Evolutionary conservation across 2,888 invertebrate genomes (phyloP).

Genomic region (Falcaria lacertinaria): DNA sequence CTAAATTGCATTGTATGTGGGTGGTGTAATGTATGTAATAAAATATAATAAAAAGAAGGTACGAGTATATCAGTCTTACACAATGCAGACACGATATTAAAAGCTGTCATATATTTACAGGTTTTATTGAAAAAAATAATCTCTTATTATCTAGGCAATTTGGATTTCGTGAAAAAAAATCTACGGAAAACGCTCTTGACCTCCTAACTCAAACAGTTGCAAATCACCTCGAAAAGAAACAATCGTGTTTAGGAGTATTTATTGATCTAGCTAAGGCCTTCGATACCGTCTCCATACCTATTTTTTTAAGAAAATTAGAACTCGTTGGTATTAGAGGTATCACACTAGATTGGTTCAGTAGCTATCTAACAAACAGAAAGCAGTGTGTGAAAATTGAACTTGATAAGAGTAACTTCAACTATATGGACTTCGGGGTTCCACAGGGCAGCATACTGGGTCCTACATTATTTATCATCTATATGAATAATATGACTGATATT

Average conservation of each 20-base stretch:
- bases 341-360: conserved; percentile 5
- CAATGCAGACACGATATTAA: too few relatives aligned
- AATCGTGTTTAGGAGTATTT: background rate
- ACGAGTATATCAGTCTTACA: too few relatives aligned
- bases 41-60: too few relatives aligned
- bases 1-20: too few relatives aligned
- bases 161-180: conserved; percentile 7
- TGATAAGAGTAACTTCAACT: background rate
- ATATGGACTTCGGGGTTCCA: conserved; percentile 8
- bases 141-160: conserved; percentile 1
- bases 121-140: conserved; percentile 4
- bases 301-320: conserved; percentile 10
- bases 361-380: conserved; percentile 6
- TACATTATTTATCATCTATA: conserved; percentile 6
- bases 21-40: too few relatives aligned
- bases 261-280: conserved; percentile 7
- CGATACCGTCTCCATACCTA: too few relatives aligned
- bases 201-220: background rate
- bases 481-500: conserved; percentile 9
- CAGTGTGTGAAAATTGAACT: conserved; percentile 7
- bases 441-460: conserved; percentile 15
- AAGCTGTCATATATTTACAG: too few relatives aligned
- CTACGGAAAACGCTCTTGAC: conserved; percentile 5
- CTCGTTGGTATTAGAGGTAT: conserved; percentile 8
- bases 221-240: background rate